These are phyloP conservation scores for Pyrrhia umbra DNA, from an alignment of 2,888 invertebrate genomes.

Conservation along the genomic window DNA sequence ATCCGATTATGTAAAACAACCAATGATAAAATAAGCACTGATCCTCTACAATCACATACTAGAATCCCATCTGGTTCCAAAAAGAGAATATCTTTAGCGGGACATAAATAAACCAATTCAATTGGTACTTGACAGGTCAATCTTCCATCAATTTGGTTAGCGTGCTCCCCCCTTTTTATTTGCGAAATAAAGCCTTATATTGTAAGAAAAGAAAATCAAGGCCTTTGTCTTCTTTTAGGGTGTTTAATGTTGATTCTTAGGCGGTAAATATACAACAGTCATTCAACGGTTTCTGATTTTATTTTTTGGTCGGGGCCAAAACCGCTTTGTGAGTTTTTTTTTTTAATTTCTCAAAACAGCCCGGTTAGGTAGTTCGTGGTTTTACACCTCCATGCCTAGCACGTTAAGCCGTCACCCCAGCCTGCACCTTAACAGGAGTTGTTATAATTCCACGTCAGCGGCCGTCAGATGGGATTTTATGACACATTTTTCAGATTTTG, in stretches of 20 bases:
- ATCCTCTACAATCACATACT: constrained; percentile 4
- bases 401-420: no score
- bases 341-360: no score
- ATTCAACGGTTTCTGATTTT: no score
- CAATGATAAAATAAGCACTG: neutral
- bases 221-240: neutral
- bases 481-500: no score
- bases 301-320: no score
- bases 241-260: constrained; percentile 11
- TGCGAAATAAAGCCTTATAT: constrained; percentile 36
- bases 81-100: constrained; percentile 22
- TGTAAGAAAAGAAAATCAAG: constrained; percentile 33
- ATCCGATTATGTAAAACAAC: neutral
- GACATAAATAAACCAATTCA: constrained; percentile 45
- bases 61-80: neutral
- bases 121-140: constrained; percentile 49
- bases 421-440: no score
- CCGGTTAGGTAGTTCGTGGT: no score
- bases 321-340: no score
- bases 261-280: no score
- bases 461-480: no score
- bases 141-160: constrained; percentile 34
- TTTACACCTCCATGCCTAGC: no score
- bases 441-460: no score
- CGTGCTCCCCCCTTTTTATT: constrained; percentile 29